Evolutionary conservation across 2,888 invertebrate species (phyloP).

Genomic region (Chrysolina haemoptera): DNA sequence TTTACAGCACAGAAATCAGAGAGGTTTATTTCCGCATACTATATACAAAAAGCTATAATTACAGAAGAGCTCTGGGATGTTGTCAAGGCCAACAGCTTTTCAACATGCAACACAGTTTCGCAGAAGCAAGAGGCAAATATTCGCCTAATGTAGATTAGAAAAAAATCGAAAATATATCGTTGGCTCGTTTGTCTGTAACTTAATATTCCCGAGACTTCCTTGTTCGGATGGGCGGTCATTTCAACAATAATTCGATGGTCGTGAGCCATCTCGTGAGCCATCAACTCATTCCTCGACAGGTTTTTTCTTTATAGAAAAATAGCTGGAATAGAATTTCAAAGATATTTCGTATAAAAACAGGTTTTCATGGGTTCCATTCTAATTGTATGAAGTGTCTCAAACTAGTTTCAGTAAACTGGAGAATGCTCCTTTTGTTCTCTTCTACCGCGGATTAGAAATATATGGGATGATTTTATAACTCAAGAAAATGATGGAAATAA

Average conservation of each 20-base stretch:
- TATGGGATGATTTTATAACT: too few relatives aligned
- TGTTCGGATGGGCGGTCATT: constrained; percentile 14
- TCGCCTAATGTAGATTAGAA: constrained; percentile 33
- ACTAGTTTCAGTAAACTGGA: too few relatives aligned
- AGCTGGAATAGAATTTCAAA: background rate
- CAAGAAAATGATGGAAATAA: too few relatives aligned
- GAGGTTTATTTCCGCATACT: constrained; percentile 46
- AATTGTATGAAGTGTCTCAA: too few relatives aligned
- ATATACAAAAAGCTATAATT: constrained; percentile 42
- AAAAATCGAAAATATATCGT: background rate
- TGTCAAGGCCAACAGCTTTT: constrained; percentile 53
- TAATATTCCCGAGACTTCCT: constrained; percentile 29
- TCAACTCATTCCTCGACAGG: background rate
- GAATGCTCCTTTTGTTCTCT: too few relatives aligned
- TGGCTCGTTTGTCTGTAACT: constrained; percentile 25
- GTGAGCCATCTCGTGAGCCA: background rate
- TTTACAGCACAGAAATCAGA: background rate
- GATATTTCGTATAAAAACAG: background rate
- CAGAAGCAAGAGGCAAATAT: constrained; percentile 33
- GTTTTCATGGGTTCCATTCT: too few relatives aligned
- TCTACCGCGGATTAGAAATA: too few relatives aligned
- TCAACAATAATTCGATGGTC: constrained; percentile 1
- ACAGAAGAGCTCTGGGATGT: constrained; percentile 47
- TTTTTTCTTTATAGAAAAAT: background rate
- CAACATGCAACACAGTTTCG: constrained; percentile 47